Evolutionary conservation across 2,888 invertebrate species (phyloP).

Genomic region (Limnephilus lunatus): DNA sequence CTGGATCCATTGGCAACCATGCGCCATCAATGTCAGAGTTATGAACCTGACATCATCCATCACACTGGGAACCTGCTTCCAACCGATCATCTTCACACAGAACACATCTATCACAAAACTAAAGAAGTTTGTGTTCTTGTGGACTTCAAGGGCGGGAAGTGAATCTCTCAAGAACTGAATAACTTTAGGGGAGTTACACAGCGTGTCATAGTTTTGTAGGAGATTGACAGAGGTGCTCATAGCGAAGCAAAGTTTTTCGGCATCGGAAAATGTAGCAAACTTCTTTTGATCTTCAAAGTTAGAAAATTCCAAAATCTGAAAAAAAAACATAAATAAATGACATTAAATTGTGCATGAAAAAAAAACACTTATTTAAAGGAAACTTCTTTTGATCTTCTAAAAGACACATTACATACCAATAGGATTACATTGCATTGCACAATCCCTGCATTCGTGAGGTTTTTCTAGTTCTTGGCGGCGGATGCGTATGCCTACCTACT

Average conservation of each 20-base stretch:
- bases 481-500: too few relatives aligned
- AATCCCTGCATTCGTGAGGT: too few relatives aligned
- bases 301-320: slow-evolving; percentile 70
- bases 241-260: slow-evolving; percentile 72
- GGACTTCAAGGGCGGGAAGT: slow-evolving; percentile 78
- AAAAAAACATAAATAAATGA: slow-evolving; percentile 47
- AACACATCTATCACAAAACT: slow-evolving; percentile 73
- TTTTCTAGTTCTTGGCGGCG: too few relatives aligned
- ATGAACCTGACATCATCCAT: slow-evolving; percentile 73
- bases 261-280: slow-evolving; percentile 72
- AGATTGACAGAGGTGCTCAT: slow-evolving; percentile 74
- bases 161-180: slow-evolving; percentile 76
- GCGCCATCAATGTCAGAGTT: slow-evolving; percentile 77
- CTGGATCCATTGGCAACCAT: slow-evolving; percentile 77
- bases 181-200: slow-evolving; percentile 69
- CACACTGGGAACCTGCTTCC: slow-evolving; percentile 71
- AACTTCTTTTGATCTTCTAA: too few relatives aligned
- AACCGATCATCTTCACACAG: slow-evolving; percentile 70
- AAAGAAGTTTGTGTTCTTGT: slow-evolving; percentile 77
- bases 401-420: too few relatives aligned
- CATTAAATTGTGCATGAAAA: slow-evolving; percentile 18
- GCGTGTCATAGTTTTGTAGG: slow-evolving; percentile 70
- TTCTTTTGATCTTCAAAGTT: slow-evolving; percentile 68
- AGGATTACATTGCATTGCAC: too few relatives aligned
- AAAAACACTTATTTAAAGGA: not conserved